Evolutionary conservation across 2,113 vertebrate species (phyloP), one percentile per base, ranked within the genome.

Genomic region (Seriola dumerili): DNA sequence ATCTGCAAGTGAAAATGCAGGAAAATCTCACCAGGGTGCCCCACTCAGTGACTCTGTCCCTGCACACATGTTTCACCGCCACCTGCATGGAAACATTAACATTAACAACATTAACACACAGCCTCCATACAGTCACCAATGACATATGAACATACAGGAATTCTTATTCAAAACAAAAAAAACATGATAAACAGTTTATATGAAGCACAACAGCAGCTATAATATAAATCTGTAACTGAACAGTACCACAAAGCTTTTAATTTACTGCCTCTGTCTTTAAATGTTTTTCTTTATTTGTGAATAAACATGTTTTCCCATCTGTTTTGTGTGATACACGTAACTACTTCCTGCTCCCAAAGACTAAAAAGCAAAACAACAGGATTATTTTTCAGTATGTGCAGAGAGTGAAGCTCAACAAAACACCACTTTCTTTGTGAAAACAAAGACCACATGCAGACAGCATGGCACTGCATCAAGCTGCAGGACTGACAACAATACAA

Each of bases 1-100:
- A 58, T 66, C 12, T 25, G 40, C 2, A 11, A 7, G 44, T 64
- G 0, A 25, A 29, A 55, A 42, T 11, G 23, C 3, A 68, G 8
- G 3, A 46, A 9, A 46, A 36, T 36, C 90, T 91, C 73, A 91
- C 90, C 86, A 89, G 69, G 54, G 83, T 64, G 64, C 96, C 96
- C 97, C 97, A 98, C 80, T 98, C 97, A 0, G 96, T 97, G 62
- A 98, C 97, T 65, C 96, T 88, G 75, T 98, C 97, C 91, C 96
- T 97, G 96, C 94, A 85, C 75, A 98, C 97, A 89, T 98, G 97
- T 85, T 98, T 98, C 77, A 98, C 96, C 0, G 97, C 97, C 58
- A 98, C 97, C 97, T 98, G 80, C 52, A 68, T 10, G 11, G 11
- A 54, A 62, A 86, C 32, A 71, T 17, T n/a, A n/a, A n/a, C n/a